phyloP scores from a whole-genome alignment of 2,113 vertebrate species.

The Halichoerus grypus region DNA sequence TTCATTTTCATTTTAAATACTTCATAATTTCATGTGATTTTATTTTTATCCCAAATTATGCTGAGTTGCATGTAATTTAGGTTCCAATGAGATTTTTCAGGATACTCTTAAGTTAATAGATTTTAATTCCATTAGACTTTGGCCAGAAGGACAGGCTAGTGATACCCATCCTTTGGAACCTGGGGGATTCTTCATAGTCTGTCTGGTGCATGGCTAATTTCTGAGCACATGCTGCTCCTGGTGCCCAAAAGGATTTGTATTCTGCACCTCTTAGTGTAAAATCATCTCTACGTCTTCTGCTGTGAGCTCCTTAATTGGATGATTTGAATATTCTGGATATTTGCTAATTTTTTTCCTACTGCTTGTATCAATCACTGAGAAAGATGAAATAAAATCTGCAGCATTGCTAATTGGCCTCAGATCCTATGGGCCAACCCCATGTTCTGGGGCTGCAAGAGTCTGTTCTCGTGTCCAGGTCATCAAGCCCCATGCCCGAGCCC shows the following conservation, averaged over 20 bases:
- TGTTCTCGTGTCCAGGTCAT: background rate
- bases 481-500: background rate
- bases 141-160: background rate
- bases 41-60: background rate
- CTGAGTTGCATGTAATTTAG: background rate
- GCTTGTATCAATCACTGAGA: rapidly evolving
- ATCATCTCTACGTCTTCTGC: rapidly evolving
- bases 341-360: background rate
- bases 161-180: rapidly evolving
- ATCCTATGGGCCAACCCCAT: rapidly evolving
- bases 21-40: background rate
- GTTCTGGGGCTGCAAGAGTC: rapidly evolving
- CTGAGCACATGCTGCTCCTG: rapidly evolving
- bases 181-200: rapidly evolving
- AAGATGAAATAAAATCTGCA: background rate
- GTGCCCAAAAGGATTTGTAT: rapidly evolving
- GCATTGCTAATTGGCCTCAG: rapidly evolving
- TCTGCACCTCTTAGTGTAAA: background rate
- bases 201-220: background rate
- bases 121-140: background rate
- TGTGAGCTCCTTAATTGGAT: background rate
- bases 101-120: background rate
- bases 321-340: background rate
- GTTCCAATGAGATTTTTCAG: background rate
- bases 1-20: background rate